Conservation (phyloP, 92 coral and sea anemone genomes). For the Epizoanthus ramosus region DNA sequence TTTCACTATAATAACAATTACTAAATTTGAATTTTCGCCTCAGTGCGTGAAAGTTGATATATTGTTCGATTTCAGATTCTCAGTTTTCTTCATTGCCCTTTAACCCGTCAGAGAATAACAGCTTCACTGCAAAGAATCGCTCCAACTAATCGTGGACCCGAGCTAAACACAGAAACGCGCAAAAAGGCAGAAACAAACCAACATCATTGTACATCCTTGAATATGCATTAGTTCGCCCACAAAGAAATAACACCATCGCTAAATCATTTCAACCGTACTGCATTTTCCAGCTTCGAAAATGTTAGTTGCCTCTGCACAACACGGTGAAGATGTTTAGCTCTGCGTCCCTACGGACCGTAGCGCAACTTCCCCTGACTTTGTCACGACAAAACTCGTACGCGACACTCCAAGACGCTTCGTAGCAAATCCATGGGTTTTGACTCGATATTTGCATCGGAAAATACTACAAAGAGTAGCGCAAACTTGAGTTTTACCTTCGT, state of each 20-base stretch:
- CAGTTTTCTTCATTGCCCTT: background rate
- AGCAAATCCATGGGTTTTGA: slow-evolving; percentile 23
- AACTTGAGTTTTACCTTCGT: background rate
- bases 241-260: slow-evolving; percentile 19
- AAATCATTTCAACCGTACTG: background rate
- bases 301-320: background rate
- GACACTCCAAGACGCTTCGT: background rate
- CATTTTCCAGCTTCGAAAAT: background rate
- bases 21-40: slow-evolving; percentile 46
- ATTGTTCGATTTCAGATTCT: slow-evolving; percentile 1
- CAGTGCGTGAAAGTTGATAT: slow-evolving; percentile 12
- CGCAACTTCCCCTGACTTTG: background rate
- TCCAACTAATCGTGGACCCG: background rate
- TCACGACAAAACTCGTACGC: slow-evolving; percentile 26
- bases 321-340: background rate
- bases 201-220: slow-evolving; percentile 61
- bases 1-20: slow-evolving; percentile 77
- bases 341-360: background rate
- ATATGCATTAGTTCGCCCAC: slow-evolving; percentile 83
- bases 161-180: slow-evolving; percentile 7
- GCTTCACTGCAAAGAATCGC: slow-evolving; percentile 12
- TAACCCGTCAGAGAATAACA: background rate
- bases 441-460: background rate
- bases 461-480: background rate
- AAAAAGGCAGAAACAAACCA: slow-evolving; percentile 1